Base-by-base conservation (phyloP, 2,113 vertebrate species). In the Psammodynastes pulverulentus region DNA sequence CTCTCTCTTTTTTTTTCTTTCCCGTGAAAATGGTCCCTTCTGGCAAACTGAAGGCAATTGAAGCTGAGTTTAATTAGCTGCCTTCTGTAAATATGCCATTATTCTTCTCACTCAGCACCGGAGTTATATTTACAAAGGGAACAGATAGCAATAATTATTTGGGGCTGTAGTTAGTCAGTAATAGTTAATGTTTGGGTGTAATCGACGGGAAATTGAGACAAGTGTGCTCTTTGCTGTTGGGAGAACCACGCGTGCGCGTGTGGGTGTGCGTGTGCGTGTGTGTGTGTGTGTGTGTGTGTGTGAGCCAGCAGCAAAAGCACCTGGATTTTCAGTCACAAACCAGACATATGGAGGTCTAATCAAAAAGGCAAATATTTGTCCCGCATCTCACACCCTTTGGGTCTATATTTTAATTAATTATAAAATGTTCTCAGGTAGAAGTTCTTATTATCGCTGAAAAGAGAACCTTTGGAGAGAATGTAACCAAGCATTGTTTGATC, bases 11-110 rank as follows among this genome's bases (percentile, higher is more conserved):
- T 49, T 98, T 97, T 43, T 56, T 54, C 53, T 15, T 53, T 79
- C 95, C 95, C 95, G 95, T 97, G 97, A 97, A 98, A 98, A 97
- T 96, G 96, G 95, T 97, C 97, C 97, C 97, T 97, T 97, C 96
- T 97, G 97, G 97, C 97, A 97, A 98, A 97, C 96, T 86, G 95
- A 97, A 97, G 97, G 96, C 97, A 97, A 98, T 96, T 97, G 97
- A 96, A 98, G 94, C 93, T 96, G 96, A 92, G 96, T 97, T 97
- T 98, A 98, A 98, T 98, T 97, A 98, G 97, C 97, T 96, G 96
- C 96, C 96, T 97, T 97, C 96, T 97, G 96, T 97, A 98, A 97
- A 98, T 97, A 97, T 90, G 94, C 96, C 96, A 97, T 97, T 97
- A 97, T 96, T 97, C 96, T 98, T 97, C 95, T 89, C 94, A 94